These are phyloP conservation scores for Coptotermes formosanus DNA, from an alignment of 1,140 invertebrate species.

Conservation along the genomic window DNA sequence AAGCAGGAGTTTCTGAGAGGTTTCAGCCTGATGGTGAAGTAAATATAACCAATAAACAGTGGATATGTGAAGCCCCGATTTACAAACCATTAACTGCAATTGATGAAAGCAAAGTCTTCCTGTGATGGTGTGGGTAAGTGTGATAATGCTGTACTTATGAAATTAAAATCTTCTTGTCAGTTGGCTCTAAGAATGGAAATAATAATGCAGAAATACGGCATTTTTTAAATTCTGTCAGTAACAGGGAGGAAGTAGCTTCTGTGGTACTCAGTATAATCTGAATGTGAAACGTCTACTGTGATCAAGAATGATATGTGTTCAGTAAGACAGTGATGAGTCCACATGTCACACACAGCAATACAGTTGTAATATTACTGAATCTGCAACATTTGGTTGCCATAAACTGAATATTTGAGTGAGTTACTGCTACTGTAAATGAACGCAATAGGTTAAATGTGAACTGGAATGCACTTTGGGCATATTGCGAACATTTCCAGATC, in stretches of 20 bases:
- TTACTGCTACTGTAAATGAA: not conserved
- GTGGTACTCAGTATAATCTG: not conserved
- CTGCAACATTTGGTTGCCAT: not conserved
- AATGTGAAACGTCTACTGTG: not conserved
- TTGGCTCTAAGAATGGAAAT: not conserved
- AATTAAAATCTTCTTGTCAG: not conserved
- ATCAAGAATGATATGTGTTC: not conserved
- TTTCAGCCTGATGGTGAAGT: not conserved
- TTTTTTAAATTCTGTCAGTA: not conserved
- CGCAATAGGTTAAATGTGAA: not conserved
- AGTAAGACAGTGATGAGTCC: not conserved
- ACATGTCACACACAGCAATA: too few relatives aligned
- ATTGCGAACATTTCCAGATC: not conserved
- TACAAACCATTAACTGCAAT: not conserved
- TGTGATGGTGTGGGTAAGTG: not conserved
- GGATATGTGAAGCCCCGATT: not conserved
- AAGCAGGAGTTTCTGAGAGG: not conserved
- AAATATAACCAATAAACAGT: not conserved
- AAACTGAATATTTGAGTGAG: not conserved
- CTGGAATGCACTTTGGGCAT: not conserved
- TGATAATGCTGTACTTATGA: not conserved
- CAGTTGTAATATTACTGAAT: too few relatives aligned
- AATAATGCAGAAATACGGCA: not conserved
- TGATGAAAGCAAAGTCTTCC: not conserved
- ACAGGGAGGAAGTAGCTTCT: not conserved